phyloP scores from a whole-genome alignment of 2,797 vertebrate genomes.

The Macroramphosus scolopax region DNA sequence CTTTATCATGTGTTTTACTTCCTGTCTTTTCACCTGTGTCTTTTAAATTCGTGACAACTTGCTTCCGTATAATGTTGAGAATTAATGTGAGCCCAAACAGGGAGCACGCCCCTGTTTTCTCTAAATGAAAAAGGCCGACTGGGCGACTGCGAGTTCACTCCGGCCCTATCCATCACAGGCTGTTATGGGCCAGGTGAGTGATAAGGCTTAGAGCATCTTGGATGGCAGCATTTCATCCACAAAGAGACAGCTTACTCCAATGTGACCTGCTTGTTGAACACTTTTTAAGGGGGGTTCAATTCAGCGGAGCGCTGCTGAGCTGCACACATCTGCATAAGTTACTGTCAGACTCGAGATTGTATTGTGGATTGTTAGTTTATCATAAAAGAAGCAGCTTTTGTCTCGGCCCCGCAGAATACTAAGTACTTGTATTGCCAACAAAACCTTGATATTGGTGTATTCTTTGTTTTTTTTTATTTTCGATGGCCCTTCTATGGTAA shows the following conservation, averaged over 20 bases:
- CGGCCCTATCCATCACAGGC: constrained; percentile 49
- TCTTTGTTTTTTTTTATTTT: constrained; percentile 38
- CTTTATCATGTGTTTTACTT: too few relatives aligned
- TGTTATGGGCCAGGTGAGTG: constrained; percentile 45
- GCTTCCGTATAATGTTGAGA: constrained; percentile 28
- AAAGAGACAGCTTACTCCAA: constrained; percentile 41
- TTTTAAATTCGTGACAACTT: too few relatives aligned
- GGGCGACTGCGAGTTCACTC: constrained; percentile 42
- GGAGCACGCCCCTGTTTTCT: constrained; percentile 37
- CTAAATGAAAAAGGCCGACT: constrained; percentile 25
- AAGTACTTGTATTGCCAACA: constrained; percentile 63
- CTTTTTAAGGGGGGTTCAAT: constrained; percentile 47
- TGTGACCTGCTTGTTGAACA: constrained; percentile 76
- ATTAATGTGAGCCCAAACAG: constrained; percentile 11
- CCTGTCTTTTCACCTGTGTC: too few relatives aligned
- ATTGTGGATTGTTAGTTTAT: constrained; percentile 65
- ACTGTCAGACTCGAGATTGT: constrained; percentile 68
- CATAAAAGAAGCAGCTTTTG: constrained; percentile 63
- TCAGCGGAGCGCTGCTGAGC: constrained; percentile 54
- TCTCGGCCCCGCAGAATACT: constrained; percentile 56
- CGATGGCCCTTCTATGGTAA: constrained; percentile 39
- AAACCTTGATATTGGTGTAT: constrained; percentile 45
- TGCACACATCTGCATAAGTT: constrained; percentile 72
- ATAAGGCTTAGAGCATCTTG: constrained; percentile 44
- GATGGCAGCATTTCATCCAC: constrained; percentile 62